These are phyloP conservation scores for Pangasius djambal DNA, from an alignment of 2,797 vertebrate genomes.

Conservation along the genomic window DNA sequence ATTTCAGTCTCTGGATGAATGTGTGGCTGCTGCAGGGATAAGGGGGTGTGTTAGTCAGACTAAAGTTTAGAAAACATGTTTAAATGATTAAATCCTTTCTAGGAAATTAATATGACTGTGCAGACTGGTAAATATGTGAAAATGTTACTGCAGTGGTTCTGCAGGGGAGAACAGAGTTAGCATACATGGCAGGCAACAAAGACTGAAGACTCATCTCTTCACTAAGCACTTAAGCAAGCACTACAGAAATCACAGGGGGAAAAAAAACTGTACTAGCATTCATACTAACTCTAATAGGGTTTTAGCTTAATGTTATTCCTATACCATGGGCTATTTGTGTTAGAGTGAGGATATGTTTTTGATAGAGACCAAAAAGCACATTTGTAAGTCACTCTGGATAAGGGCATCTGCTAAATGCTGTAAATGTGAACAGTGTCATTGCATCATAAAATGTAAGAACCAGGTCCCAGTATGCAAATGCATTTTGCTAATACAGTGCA, in stretches of 20 bases:
- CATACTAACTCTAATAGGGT: background rate
- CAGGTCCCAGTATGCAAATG: background rate
- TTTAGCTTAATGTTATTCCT: background rate
- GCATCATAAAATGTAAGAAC: background rate
- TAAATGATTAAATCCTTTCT: slow-evolving; percentile 20
- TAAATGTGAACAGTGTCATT: background rate
- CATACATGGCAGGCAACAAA: background rate
- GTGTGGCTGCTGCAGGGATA: background rate
- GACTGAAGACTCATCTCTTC: background rate
- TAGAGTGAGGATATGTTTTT: too few relatives aligned
- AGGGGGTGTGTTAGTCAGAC: background rate
- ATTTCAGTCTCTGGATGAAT: slow-evolving; percentile 25
- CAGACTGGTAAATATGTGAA: background rate
- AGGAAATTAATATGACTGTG: background rate
- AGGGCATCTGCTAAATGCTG: background rate
- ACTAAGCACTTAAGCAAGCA: background rate
- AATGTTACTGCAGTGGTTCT: background rate
- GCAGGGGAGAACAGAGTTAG: background rate
- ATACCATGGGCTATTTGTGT: background rate
- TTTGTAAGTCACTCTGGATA: background rate
- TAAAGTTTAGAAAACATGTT: background rate
- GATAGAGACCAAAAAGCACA: background rate
- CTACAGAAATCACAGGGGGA: background rate
- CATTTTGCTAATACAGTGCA: background rate
- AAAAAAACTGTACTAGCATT: background rate